Evolutionary conservation across 2,888 invertebrate species (phyloP), one percentile per base, ranked within the genome.

Genomic region (Steinernema carpocapsae): DNA sequence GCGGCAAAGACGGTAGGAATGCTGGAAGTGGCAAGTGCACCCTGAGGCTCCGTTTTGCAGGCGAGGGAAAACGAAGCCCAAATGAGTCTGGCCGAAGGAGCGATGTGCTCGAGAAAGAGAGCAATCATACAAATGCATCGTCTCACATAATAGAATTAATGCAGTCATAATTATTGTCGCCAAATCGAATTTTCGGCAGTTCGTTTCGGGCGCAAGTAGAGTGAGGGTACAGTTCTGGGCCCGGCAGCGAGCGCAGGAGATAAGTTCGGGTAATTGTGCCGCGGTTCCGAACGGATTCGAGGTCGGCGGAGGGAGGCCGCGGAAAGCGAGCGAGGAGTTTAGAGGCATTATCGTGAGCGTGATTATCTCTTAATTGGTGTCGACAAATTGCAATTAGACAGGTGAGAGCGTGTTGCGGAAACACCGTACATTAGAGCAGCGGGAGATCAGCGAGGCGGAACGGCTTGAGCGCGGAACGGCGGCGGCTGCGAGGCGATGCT

Each of bases 331-430:
- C 37, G 37, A 37, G 37, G 37, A 32, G 64, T 32, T 26, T 29
- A 7, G 32, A 64, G 64, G 64, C 32, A 64, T 64, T 19, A 56
- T 64, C 17, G 64, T 10, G 32, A 32, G 64, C 64, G 64, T 32
- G 64, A 64, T 64, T 64, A 64, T 64, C 64, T 29, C 64, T 64
- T 64, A 64, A 64, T 64, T 64, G 64, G 26, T 32, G 64, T 64
- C 64, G 64, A 64, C 64, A 64, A 64, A 64, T 64, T 64, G 64
- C 64, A 64, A 64, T 64, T 64, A 64, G 64, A 64, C 64, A 64
- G 64, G 64, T 64, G 64, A 64, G 37, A 37, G 64, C 29, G 64
- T 64, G 64, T 64, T 64, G 64, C 64, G 64, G 64, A 64, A 64
- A 64, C 64, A 64, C 64, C 32, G 64, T 32, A 32, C 64, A 64